Evolutionary conservation across 2,888 invertebrate species (phyloP).

Genomic region (Rhagium mordax): DNA sequence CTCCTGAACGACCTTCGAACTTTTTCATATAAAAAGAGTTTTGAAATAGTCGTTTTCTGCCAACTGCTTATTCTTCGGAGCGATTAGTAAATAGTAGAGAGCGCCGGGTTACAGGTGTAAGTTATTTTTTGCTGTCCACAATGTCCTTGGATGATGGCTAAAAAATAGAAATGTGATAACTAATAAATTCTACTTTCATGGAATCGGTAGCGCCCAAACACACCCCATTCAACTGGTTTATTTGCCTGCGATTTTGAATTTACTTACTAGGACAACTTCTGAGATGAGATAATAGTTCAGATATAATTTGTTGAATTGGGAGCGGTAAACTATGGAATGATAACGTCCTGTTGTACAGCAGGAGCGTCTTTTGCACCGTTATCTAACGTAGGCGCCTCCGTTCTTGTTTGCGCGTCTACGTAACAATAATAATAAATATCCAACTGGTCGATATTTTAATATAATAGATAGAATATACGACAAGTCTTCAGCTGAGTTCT

Average conservation of each 20-base stretch:
- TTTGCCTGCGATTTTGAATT: neutral
- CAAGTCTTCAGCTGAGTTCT: neutral
- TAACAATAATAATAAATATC: constrained; percentile 17
- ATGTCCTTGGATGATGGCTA: too few species aligned
- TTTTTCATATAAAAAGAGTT: too few species aligned
- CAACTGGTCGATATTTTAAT: constrained; percentile 5
- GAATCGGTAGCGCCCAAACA: neutral
- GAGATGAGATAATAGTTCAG: neutral
- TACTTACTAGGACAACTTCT: neutral
- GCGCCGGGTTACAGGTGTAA: too few species aligned
- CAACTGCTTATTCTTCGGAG: too few species aligned
- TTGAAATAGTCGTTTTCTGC: too few species aligned
- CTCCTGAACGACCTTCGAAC: too few species aligned
- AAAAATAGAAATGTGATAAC: too few species aligned
- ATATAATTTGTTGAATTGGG: neutral
- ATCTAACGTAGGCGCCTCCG: constrained; percentile 28
- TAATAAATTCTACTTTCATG: too few species aligned
- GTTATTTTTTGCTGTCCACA: too few species aligned
- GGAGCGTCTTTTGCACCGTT: constrained; percentile 32
- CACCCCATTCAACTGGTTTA: neutral
- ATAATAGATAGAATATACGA: constrained; percentile 3
- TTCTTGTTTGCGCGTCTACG: constrained; percentile 1
- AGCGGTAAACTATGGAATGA: neutral
- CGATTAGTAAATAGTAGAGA: too few species aligned
- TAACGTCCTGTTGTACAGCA: constrained; percentile 4